Evolutionary conservation across 2,888 invertebrate species (phyloP).

Genomic region (Limnephilus marmoratus): DNA sequence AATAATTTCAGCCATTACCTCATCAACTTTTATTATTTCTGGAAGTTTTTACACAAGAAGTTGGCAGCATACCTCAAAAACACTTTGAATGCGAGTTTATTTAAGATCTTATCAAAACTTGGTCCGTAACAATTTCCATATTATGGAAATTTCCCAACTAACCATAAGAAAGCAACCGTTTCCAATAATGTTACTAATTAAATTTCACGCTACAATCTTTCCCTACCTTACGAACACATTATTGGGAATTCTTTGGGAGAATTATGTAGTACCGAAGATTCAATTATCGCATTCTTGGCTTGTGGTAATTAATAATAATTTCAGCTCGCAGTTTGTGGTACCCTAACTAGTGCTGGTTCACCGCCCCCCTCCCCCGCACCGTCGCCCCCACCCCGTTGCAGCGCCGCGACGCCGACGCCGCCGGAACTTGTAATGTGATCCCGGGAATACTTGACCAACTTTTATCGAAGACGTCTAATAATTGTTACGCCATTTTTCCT

Average conservation of each 20-base stretch:
- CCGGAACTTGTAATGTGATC: neutral
- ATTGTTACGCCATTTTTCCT: neutral
- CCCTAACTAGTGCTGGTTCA: neutral
- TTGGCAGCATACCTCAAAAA: constrained; percentile 42
- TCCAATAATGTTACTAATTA: constrained; percentile 53
- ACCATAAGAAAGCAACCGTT: constrained; percentile 45
- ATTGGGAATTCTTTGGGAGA: constrained; percentile 50
- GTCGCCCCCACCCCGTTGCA: neutral
- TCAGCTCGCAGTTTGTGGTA: neutral
- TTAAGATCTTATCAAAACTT: constrained; percentile 52
- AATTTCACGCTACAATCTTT: constrained; percentile 44
- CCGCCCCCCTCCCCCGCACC: neutral
- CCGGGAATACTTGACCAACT: constrained; percentile 2
- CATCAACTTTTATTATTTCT: constrained; percentile 46
- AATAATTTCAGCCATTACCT: constrained; percentile 46
- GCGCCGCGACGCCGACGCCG: neutral
- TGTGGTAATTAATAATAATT: constrained; percentile 51
- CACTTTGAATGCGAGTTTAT: constrained; percentile 49
- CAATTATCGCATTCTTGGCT: constrained; percentile 52
- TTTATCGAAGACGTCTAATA: neutral
- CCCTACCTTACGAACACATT: constrained; percentile 41
- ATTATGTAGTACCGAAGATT: constrained; percentile 52
- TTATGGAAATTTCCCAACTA: constrained; percentile 47
- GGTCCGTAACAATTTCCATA: constrained; percentile 49
- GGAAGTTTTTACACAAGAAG: constrained; percentile 38